Evolutionary conservation across 2,797 vertebrate species (phyloP).

Genomic region (Rhabdomys pumilio): DNA sequence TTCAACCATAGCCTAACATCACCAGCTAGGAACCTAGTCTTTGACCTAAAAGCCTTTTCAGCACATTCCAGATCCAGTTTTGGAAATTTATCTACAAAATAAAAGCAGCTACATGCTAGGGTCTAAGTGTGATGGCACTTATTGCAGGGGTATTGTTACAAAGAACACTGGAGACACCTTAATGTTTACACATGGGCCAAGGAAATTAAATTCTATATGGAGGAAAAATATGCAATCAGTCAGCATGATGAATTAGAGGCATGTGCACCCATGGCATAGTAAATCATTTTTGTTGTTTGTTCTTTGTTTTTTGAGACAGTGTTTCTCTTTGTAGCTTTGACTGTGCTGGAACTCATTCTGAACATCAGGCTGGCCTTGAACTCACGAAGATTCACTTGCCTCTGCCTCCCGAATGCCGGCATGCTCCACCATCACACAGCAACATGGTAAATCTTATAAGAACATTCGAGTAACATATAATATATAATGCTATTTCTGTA

Average conservation of each 20-base stretch:
- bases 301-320: not conserved
- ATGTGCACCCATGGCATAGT: not conserved
- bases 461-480: not conserved
- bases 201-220: not conserved
- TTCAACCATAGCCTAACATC: not conserved
- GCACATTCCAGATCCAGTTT: not conserved
- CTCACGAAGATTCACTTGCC: not conserved
- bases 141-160: not conserved
- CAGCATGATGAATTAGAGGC: not conserved
- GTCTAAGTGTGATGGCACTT: not conserved
- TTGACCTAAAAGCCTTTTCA: not conserved
- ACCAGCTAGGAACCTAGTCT: not conserved
- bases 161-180: not conserved
- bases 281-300: not conserved
- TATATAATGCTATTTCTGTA: not conserved
- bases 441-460: slow-evolving; percentile 9
- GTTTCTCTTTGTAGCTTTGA: not conserved
- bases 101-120: not conserved
- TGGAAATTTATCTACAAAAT: not conserved
- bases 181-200: not conserved
- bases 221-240: not conserved
- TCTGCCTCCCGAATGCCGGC: not conserved
- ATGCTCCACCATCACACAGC: not conserved
- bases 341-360: not conserved
- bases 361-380: not conserved